These are phyloP conservation scores for Patella pellucida DNA, from an alignment of 2,888 invertebrate genomes.

Conservation along the genomic window DNA sequence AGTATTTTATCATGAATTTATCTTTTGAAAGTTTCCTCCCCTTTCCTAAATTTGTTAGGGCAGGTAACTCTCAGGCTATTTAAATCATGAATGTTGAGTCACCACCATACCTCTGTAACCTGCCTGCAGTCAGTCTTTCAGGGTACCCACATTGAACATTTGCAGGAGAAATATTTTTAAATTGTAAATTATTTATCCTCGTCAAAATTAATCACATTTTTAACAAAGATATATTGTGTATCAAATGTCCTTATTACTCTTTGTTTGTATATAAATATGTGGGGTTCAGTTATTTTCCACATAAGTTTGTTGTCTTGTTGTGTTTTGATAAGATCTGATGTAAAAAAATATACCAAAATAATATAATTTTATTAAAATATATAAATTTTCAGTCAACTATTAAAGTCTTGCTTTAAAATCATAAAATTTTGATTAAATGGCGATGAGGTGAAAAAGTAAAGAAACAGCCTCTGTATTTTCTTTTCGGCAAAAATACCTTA, in stretches of 20 bases:
- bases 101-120: slow-evolving; percentile 7
- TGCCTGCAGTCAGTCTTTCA: slow-evolving; percentile 9
- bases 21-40: background rate
- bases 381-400: background rate
- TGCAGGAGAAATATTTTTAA: slow-evolving; percentile 8
- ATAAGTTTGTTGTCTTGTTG: slow-evolving; percentile 2
- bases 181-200: slow-evolving; percentile 6
- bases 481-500: too few relatives aligned
- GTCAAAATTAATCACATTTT: background rate
- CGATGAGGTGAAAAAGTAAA: too few relatives aligned
- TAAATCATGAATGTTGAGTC: slow-evolving; percentile 8
- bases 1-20: slow-evolving; percentile 10
- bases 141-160: background rate
- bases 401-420: slow-evolving; percentile 10
- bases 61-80: background rate
- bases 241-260: background rate
- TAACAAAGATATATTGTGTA: background rate
- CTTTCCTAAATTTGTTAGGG: background rate
- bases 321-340: background rate
- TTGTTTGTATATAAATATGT: too few relatives aligned
- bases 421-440: background rate
- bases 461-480: too few relatives aligned
- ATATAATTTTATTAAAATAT: background rate
- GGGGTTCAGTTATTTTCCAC: too few relatives aligned
- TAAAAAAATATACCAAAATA: slow-evolving; percentile 1